Base-by-base conservation (phyloP, 2,888 invertebrate genomes). In the Geophilus truncorum region DNA sequence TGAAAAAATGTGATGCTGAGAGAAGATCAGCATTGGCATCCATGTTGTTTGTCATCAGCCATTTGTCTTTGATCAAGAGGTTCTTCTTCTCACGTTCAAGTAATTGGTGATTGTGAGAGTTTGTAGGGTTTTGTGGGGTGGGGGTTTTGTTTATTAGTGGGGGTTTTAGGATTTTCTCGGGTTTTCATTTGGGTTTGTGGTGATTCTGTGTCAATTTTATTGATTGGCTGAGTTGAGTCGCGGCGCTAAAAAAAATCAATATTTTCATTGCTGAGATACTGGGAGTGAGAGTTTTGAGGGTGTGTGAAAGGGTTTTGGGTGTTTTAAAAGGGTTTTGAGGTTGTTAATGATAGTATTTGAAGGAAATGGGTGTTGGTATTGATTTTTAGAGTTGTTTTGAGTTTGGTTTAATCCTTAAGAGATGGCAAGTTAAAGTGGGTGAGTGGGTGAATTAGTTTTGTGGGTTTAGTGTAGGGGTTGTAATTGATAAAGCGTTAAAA, bases 31-130 rank as follows among this genome's bases (percentile, higher is more conserved):
- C 62, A 25, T 62, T 15, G 28, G 62, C 62, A 25, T 62, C 62
- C 62, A 62, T 62, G 62, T 62, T 62, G 62, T 62, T 62, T 62
- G 25, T 62, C 62, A 62, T 62, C 62, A 25, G 62, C 62, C 62
- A 62, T 62, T 62, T 45, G n/a, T 12, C 45, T 45, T 12, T 62
- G 62, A 62, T 62, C 62, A 62, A 23, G 25, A 3, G 21, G 23
- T 62, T 25, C 62, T 9, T 62, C 62, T 62, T 28, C 28, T 23
- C 28, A 62, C 1, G 28, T 15, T 62, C 62, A 62, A 28, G 62
- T 62, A 62, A 62, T 25, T 1, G 25, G 25, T 25, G 21, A 10
- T 23, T 21, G 23, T 23, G 7, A 25, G 62, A 6, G 25, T 23
- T 23, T 28, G 9, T 28, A 5, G 2, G 25, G 23, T 7, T 62